Evolutionary conservation across 2,888 invertebrate species (phyloP).

Genomic region (Allygus modestus): DNA sequence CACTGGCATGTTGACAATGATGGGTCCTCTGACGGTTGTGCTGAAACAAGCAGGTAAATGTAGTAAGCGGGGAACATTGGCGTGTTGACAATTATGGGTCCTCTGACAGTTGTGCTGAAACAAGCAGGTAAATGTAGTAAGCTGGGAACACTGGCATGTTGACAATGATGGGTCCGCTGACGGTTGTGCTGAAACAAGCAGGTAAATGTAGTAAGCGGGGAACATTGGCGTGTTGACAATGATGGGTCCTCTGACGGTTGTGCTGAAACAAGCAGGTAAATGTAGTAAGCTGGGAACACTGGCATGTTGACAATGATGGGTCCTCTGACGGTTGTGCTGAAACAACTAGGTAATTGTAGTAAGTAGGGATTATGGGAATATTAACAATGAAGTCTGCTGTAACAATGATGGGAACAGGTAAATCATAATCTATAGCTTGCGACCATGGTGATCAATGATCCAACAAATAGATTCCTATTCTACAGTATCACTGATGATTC

Average conservation of each 20-base stretch:
- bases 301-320: constrained; percentile 81
- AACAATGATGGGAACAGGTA: constrained; percentile 83
- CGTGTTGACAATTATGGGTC: constrained; percentile 83
- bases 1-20: constrained; percentile 82
- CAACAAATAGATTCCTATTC: too few species aligned
- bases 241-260: constrained; percentile 89
- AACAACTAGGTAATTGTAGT: constrained; percentile 83
- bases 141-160: constrained; percentile 87
- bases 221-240: constrained; percentile 84
- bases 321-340: constrained; percentile 90
- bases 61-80: constrained; percentile 95
- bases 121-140: constrained; percentile 86
- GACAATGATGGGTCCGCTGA: constrained; percentile 89
- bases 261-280: constrained; percentile 82
- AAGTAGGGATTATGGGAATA: constrained; percentile 89
- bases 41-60: constrained; percentile 82
- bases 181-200: constrained; percentile 83
- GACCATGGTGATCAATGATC: too few species aligned
- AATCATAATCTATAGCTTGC: too few species aligned
- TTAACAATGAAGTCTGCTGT: constrained; percentile 87
- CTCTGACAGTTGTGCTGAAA: constrained; percentile 89
- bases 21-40: constrained; percentile 90
- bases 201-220: constrained; percentile 92
- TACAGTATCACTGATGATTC: too few species aligned
- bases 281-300: constrained; percentile 96